These are phyloP conservation scores for Bovichtus diacanthus DNA, from an alignment of 2,797 vertebrate genomes.

Conservation along the genomic window DNA sequence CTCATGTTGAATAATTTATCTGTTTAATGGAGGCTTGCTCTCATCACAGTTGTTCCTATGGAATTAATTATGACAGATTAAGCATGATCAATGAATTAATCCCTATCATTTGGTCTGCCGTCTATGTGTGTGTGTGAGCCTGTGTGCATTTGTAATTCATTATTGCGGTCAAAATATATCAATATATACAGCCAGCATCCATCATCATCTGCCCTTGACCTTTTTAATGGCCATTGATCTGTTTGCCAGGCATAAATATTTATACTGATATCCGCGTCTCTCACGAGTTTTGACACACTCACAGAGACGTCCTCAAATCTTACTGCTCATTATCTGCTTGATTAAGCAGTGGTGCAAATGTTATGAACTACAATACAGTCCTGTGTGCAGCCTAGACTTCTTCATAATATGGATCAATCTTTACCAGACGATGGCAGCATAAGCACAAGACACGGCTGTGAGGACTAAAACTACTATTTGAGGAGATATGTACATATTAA, in stretches of 20 bases:
- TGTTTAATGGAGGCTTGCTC: slow-evolving; percentile 75
- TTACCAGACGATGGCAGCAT: slow-evolving; percentile 78
- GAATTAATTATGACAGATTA: slow-evolving; percentile 83
- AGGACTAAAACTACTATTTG: slow-evolving; percentile 16
- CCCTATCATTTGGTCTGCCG: slow-evolving; percentile 69
- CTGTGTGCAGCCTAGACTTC: slow-evolving; percentile 19
- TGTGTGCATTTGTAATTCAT: slow-evolving; percentile 73
- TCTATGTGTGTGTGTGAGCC: slow-evolving; percentile 22
- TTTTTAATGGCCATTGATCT: slow-evolving; percentile 84
- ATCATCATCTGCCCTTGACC: slow-evolving; percentile 82
- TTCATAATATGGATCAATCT: background rate
- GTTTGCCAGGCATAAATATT: slow-evolving; percentile 82
- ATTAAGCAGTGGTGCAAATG: slow-evolving; percentile 76
- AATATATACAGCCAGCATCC: slow-evolving; percentile 76
- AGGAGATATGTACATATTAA: slow-evolving; percentile 29
- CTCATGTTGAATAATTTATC: slow-evolving; percentile 81
- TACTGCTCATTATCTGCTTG: slow-evolving; percentile 79
- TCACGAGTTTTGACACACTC: slow-evolving; percentile 48
- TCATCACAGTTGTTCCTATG: slow-evolving; percentile 79
- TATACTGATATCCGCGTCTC: slow-evolving; percentile 62
- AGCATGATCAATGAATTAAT: slow-evolving; percentile 78
- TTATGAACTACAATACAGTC: slow-evolving; percentile 65
- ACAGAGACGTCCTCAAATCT: slow-evolving; percentile 52
- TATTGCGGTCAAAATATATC: slow-evolving; percentile 69
- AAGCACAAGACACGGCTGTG: slow-evolving; percentile 28